These are phyloP conservation scores for Pyrrhia umbra DNA, from an alignment of 2,888 invertebrate genomes.

Conservation along the genomic window DNA sequence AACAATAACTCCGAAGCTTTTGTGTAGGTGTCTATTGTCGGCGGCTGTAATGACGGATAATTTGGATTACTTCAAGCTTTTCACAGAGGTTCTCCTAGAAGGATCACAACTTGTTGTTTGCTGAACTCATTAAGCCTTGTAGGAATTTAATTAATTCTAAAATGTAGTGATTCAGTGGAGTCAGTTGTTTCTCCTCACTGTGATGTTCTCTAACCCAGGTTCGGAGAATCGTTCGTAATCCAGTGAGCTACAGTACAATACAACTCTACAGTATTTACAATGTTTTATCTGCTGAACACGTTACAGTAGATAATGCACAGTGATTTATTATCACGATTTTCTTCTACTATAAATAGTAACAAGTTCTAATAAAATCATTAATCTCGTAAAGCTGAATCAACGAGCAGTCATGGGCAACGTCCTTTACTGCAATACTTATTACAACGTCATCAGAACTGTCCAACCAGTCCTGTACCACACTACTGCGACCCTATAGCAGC, in stretches of 20 bases:
- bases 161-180: conserved; percentile 9
- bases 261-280: too few relatives aligned
- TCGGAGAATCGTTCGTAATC: conserved; percentile 1
- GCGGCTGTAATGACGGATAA: conserved; percentile 23
- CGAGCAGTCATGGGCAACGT: too few relatives aligned
- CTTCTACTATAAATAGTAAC: too few relatives aligned
- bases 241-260: background rate
- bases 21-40: conserved; percentile 46
- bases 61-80: conserved; percentile 27
- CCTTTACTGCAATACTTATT: too few relatives aligned
- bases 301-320: too few relatives aligned
- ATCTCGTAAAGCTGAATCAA: too few relatives aligned
- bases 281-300: too few relatives aligned
- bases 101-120: conserved; percentile 7
- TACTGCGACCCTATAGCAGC: too few relatives aligned
- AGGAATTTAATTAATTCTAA: conserved; percentile 20
- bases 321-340: too few relatives aligned
- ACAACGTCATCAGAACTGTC: too few relatives aligned
- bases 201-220: background rate
- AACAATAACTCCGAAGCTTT: conserved; percentile 40
- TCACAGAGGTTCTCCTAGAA: conserved; percentile 1
- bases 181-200: background rate
- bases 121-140: conserved; percentile 15
- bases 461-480: too few relatives aligned
- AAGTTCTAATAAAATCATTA: too few relatives aligned